Evolutionary conservation across 2,113 vertebrate genomes (phyloP).

Genomic region (Lepidothrix coronata): DNA sequence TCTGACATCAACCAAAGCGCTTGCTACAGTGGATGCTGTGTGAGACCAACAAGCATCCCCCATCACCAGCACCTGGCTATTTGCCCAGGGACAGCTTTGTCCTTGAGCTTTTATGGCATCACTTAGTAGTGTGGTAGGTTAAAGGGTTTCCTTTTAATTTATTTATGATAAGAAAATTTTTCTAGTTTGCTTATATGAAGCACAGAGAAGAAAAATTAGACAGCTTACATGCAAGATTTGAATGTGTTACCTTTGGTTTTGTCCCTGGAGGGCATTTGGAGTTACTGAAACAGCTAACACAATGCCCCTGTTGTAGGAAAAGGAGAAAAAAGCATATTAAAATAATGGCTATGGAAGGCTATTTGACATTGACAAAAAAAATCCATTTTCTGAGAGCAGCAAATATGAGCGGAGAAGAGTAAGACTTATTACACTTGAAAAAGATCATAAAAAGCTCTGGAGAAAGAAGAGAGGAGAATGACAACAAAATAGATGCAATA

Average conservation of each 20-base stretch:
- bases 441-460: neutral
- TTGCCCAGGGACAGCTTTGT: neutral
- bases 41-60: neutral
- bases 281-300: conserved; percentile 69
- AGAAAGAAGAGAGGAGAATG: neutral
- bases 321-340: neutral
- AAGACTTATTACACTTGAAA: neutral
- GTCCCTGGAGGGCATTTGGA: conserved; percentile 76
- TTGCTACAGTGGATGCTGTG: neutral
- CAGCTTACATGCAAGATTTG: neutral
- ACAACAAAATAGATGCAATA: neutral
- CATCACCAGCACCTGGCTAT: neutral
- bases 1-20: neutral
- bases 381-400: neutral
- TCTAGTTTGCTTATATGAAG: neutral
- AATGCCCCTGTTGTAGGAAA: conserved; percentile 74
- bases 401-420: neutral
- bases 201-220: neutral
- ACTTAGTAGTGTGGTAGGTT: neutral
- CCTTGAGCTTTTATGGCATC: neutral
- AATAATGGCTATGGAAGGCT: neutral
- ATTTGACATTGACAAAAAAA: neutral
- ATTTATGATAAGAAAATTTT: neutral
- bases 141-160: neutral
- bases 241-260: conserved; percentile 80